Evolutionary conservation across 2,888 invertebrate genomes (phyloP).

Genomic region (Patella ulyssiponensis): DNA sequence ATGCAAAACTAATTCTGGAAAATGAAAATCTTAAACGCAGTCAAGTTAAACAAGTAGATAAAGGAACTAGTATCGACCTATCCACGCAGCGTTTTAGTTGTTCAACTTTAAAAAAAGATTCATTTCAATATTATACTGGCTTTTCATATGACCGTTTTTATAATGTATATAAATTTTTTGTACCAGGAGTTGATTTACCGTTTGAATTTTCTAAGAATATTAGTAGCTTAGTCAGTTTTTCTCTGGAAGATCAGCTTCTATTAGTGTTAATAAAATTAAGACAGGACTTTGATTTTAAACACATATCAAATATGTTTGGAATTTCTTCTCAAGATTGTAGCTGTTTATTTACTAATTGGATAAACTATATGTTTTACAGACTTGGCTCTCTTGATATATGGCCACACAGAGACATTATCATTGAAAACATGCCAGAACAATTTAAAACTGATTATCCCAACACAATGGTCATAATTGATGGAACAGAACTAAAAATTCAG

Average conservation of each 20-base stretch:
- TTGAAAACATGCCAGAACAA: neutral
- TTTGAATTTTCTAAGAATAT: neutral
- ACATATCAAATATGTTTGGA: neutral
- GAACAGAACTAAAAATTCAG: constrained; percentile 11
- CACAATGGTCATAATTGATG: constrained; percentile 15
- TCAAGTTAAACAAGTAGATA: neutral
- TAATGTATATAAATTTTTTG: neutral
- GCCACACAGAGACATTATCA: neutral
- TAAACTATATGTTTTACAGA: neutral
- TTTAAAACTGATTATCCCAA: neutral
- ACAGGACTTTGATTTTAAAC: neutral
- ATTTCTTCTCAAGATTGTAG: neutral
- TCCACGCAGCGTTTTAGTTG: neutral
- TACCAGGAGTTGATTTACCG: neutral
- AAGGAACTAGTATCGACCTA: neutral
- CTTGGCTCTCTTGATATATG: neutral
- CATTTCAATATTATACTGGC: neutral
- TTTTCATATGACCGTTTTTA: neutral
- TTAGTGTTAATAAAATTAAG: neutral
- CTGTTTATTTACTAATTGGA: neutral
- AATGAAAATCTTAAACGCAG: neutral
- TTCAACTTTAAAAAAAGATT: neutral
- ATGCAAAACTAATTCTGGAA: too few species aligned
- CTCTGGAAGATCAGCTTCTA: neutral
- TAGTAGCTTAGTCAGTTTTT: neutral